Percentiles rank a stretch among this genome's conserved stretches.
These are phyloP conservation scores for Passer domesticus DNA, from an alignment of 2,113 vertebrate species.

Conservation along the genomic window DNA sequence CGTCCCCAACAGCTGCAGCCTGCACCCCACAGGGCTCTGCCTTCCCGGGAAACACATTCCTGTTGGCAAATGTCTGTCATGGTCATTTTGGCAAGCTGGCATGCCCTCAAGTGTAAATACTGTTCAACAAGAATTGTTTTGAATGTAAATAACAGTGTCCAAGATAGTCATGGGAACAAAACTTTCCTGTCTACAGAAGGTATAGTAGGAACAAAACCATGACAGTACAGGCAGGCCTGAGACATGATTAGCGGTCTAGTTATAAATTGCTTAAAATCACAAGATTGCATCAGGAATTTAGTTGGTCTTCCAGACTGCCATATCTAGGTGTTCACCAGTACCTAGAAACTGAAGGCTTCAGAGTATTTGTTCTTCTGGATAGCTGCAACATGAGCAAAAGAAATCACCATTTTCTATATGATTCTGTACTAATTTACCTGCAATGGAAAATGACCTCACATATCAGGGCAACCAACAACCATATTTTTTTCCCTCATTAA, in stretches of 20 bases:
- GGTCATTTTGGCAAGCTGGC: background rate
- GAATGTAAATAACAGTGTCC: background rate
- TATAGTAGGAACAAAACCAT: background rate
- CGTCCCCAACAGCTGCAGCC: background rate
- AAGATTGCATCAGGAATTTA: background rate
- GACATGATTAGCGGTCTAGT: background rate
- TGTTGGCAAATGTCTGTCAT: background rate
- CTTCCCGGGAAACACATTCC: background rate
- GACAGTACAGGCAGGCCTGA: background rate
- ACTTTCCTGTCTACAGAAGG: background rate
- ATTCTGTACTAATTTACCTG: background rate
- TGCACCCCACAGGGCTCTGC: background rate
- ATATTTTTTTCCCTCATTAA: background rate
- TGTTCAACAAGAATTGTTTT: background rate
- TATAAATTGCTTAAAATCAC: background rate
- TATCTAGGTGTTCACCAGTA: background rate
- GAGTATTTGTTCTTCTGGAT: background rate
- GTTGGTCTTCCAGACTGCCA: background rate
- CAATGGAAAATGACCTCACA: background rate
- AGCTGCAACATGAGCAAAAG: background rate
- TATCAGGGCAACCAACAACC: background rate
- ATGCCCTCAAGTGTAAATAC: background rate
- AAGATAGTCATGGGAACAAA: background rate
- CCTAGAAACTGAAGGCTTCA: background rate
- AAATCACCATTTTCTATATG: background rate